Conservation (phyloP, 2,888 invertebrate species). For the Drosophila anomalipes region DNA sequence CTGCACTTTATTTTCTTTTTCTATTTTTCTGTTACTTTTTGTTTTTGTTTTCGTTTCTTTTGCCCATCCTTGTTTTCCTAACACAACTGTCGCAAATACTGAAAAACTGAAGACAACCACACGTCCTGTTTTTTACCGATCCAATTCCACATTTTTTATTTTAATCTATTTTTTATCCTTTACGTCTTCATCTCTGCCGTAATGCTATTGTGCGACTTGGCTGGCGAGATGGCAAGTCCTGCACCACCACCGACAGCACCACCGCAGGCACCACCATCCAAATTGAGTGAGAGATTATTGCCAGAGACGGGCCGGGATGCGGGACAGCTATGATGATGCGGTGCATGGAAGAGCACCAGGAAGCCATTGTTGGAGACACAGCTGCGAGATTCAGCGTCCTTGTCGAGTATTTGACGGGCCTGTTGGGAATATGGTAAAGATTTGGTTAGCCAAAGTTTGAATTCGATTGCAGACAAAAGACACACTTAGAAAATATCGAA, state of each 20-base stretch:
- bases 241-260: conserved; percentile 52
- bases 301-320: conserved; percentile 52
- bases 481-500: not conserved
- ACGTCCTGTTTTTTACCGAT: conserved; percentile 24
- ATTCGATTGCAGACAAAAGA: not conserved
- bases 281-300: conserved; percentile 74
- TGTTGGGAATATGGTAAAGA: conserved; percentile 30
- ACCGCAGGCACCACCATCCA: conserved; percentile 53
- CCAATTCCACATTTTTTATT: not conserved
- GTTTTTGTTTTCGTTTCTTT: conserved; percentile 24
- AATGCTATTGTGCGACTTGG: conserved; percentile 81
- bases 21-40: conserved; percentile 34
- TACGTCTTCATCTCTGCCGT: conserved; percentile 72
- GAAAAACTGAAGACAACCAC: conserved; percentile 50
- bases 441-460: not conserved
- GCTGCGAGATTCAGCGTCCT: conserved; percentile 83
- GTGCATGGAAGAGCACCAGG: conserved; percentile 82
- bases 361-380: conserved; percentile 84
- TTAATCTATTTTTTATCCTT: conserved; percentile 28
- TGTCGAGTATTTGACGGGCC: conserved; percentile 85
- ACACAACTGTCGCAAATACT: conserved; percentile 70
- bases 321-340: conserved; percentile 69
- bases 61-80: conserved; percentile 18
- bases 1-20: conserved; percentile 22
- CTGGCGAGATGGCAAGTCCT: conserved; percentile 76